Conservation (phyloP, 1,140 invertebrate genomes). For the Megalonaias nervosa region DNA sequence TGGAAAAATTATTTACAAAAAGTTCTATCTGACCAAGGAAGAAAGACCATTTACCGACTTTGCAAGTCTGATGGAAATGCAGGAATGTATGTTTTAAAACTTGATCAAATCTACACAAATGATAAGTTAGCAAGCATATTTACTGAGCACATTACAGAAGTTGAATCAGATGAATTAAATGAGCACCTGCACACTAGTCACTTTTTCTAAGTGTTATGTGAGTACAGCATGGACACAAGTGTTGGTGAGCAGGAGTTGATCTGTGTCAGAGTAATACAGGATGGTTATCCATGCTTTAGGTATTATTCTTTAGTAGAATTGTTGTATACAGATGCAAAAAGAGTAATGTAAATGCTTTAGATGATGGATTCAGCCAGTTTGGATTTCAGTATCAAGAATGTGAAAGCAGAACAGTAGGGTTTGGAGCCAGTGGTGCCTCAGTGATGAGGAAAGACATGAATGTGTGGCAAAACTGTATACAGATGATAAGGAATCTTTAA, state of each 20-base stretch:
- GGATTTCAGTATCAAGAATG: constrained; percentile 6
- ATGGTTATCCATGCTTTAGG: neutral
- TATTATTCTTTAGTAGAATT: neutral
- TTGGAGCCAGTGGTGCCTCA: constrained; percentile 20
- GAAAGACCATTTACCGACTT: constrained; percentile 34
- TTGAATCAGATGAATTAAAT: constrained; percentile 30
- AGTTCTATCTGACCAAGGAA: constrained; percentile 26
- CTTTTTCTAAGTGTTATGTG: constrained; percentile 36
- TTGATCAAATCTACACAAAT: constrained; percentile 28
- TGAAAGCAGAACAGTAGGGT: constrained; percentile 12
- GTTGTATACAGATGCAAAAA: neutral
- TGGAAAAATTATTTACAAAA: constrained; percentile 34
- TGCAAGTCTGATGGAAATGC: constrained; percentile 25
- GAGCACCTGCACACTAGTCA: constrained; percentile 3
- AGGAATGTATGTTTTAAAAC: constrained; percentile 19
- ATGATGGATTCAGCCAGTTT: neutral
- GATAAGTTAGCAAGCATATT: constrained; percentile 32
- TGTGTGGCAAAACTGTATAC: constrained; percentile 8
- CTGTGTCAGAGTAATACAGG: neutral
- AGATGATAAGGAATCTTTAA: constrained; percentile 2
- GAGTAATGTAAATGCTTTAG: neutral
- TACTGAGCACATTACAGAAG: constrained; percentile 20
- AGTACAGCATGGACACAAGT: constrained; percentile 25
- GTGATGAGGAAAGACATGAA: constrained; percentile 11
- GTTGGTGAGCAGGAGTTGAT: constrained; percentile 16